Evolutionary conservation across 2,888 invertebrate species (phyloP).

Genomic region (Acleris holmiana): DNA sequence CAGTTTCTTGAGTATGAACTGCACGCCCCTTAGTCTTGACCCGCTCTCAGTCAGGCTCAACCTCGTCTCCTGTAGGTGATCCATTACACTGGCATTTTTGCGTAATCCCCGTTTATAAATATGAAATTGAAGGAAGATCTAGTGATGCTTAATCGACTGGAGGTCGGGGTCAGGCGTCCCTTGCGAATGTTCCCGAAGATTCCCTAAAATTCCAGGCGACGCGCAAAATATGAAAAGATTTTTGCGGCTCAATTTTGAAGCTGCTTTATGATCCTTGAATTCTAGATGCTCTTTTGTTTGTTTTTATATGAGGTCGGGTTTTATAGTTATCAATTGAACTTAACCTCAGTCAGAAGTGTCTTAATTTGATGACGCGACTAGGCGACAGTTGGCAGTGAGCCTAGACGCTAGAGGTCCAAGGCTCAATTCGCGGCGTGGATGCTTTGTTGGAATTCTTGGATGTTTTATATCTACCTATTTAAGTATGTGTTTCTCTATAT

Average conservation of each 20-base stretch:
- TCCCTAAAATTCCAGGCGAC: conserved; percentile 34
- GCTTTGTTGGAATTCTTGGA: too few relatives aligned
- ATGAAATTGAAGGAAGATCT: conserved; percentile 84
- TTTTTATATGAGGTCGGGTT: not conserved
- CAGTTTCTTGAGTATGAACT: too few relatives aligned
- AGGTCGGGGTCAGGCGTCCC: conserved; percentile 72
- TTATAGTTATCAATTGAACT: too few relatives aligned
- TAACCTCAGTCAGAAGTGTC: too few relatives aligned
- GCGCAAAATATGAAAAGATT: conserved; percentile 45
- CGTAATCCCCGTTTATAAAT: conserved; percentile 84
- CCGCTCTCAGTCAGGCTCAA: conserved; percentile 21
- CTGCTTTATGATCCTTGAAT: not conserved
- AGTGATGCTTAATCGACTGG: conserved; percentile 83
- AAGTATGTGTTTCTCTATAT: too few relatives aligned
- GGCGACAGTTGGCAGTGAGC: too few relatives aligned
- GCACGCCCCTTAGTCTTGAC: not conserved
- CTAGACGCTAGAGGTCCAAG: too few relatives aligned
- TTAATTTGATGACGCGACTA: too few relatives aligned
- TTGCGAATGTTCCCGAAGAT: conserved; percentile 28
- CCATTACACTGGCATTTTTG: conserved; percentile 83
- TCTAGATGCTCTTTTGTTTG: not conserved
- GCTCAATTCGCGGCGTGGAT: too few relatives aligned
- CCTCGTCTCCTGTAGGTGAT: conserved; percentile 76
- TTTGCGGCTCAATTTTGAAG: not conserved
- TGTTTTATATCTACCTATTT: too few relatives aligned